Base-by-base conservation (phyloP, 2,888 invertebrate genomes). In the Clitarchus hookeri region DNA sequence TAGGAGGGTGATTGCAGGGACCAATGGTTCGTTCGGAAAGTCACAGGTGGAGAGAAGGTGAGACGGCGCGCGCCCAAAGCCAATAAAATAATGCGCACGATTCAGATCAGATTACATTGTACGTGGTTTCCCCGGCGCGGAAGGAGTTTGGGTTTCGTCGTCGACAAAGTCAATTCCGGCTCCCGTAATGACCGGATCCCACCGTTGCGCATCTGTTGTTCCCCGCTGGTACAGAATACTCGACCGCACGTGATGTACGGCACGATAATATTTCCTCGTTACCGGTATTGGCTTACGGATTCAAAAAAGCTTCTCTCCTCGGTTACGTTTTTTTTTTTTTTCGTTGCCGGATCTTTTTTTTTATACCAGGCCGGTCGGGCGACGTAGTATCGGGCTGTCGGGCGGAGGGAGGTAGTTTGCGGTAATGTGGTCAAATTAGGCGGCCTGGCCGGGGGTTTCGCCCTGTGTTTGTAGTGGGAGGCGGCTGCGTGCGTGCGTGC, bases 341-440 rank as follows among this genome's bases (percentile, higher is more conserved):
- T 23, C n/a, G 8, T 19, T 65, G 23, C 65, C 65, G 65, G 13
- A 23, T 65, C 2, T 65, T 23, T 65, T 65, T 19, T 65, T 65
- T 65, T 65, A 6, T 65, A 16, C 2, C 6, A 2, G 53, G 53
- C 53, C 19, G 53, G 53, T 16, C 53, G 53, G 53, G 19, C 19
- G 65, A 48, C 48, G 48, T 16, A 1, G 48, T 48, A 48, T 48
- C 48, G 8, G 23, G 65, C 4, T 19, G 65, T 48, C 48, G 8
- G 23, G 65, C 65, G 65, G 65, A 48, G 65, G 65, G 65, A 65
- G 65, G 65, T 65, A 65, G 65, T 65, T 65, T 65, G 65, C 65
- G 65, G 65, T 65, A 65, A 65, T 65, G 65, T 65, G 65, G 65
- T 65, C 65, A n/a, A 65, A 65, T 65, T 65, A 65, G 65, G 65